phyloP scores from a whole-genome alignment of 35 echinoderm and acorn worm genomes.

The Nesometra sesokonis region DNA sequence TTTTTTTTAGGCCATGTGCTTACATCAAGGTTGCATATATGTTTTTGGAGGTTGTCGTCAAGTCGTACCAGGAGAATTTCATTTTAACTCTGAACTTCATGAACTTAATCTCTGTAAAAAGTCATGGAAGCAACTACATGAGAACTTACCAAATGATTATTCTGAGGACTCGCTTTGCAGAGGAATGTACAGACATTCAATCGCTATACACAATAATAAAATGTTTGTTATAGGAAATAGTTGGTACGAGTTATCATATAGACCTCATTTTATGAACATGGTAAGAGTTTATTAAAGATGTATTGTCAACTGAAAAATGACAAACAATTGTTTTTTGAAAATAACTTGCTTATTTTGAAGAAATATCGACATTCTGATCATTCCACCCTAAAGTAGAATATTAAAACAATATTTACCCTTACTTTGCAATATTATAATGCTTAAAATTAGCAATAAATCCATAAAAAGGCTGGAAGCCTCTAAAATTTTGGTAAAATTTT shows the following conservation, averaged over 20 bases:
- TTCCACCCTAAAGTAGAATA: no score
- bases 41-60: constrained; percentile 56
- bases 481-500: no score
- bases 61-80: constrained; percentile 30
- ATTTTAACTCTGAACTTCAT: constrained; percentile 58
- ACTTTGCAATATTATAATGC: no score
- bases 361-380: no score
- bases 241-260: neutral
- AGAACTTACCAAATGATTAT: neutral
- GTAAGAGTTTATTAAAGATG: neutral
- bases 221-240: neutral
- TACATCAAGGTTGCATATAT: constrained; percentile 26
- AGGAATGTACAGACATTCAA: constrained; percentile 5
- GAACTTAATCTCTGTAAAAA: constrained; percentile 26
- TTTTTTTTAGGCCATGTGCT: constrained; percentile 29
- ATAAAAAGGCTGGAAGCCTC: no score
- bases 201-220: neutral
- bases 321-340: no score
- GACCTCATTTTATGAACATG: neutral
- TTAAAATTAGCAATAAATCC: no score
- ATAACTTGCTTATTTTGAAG: no score
- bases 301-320: no score
- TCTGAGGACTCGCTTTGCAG: neutral
- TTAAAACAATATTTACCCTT: no score
- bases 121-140: constrained; percentile 20